phyloP scores from a whole-genome alignment of 2,888 invertebrate genomes.

The Megastigmus dorsalis region DNA sequence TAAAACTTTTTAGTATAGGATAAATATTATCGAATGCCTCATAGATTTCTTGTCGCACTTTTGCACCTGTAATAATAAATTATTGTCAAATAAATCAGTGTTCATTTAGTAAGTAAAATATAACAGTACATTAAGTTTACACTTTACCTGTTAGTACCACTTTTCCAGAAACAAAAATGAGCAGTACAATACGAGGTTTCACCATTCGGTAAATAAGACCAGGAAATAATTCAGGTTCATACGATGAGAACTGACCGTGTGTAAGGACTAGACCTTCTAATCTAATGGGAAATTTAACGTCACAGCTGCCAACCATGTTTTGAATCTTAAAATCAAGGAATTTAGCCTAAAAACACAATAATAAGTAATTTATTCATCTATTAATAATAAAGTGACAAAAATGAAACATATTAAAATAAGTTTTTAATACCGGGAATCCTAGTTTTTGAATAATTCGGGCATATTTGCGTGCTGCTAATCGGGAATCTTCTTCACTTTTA shows the following conservation, averaged over 20 bases:
- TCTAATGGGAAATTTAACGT: slow-evolving; percentile 89
- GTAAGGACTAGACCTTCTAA: slow-evolving; percentile 87
- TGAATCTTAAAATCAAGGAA: slow-evolving; percentile 81
- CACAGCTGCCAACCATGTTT: slow-evolving; percentile 83
- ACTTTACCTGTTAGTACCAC: slow-evolving; percentile 88
- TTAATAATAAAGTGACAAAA: not conserved
- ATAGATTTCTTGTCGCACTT: slow-evolving; percentile 92
- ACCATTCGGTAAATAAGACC: slow-evolving; percentile 99
- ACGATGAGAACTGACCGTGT: slow-evolving; percentile 85
- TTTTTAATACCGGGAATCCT: slow-evolving; percentile 80
- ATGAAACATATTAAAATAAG: not conserved
- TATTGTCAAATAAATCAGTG: too few species aligned
- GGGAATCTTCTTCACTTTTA: slow-evolving; percentile 87
- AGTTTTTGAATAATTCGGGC: slow-evolving; percentile 88
- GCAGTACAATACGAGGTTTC: slow-evolving; percentile 94
- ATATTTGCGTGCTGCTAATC: slow-evolving; percentile 87
- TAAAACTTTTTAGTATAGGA: slow-evolving; percentile 95
- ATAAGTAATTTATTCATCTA: not conserved
- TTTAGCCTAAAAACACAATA: slow-evolving; percentile 81
- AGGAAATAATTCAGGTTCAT: slow-evolving; percentile 99
- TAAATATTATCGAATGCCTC: slow-evolving; percentile 97
- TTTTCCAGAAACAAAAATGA: slow-evolving; percentile 99
- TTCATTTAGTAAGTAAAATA: too few species aligned
- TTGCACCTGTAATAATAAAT: slow-evolving; percentile 83
- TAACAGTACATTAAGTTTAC: slow-evolving; percentile 13